phyloP scores from a whole-genome alignment of 30 jellyfish, hydroid and myxozoan genomes.

The Hydra vulgaris region DNA sequence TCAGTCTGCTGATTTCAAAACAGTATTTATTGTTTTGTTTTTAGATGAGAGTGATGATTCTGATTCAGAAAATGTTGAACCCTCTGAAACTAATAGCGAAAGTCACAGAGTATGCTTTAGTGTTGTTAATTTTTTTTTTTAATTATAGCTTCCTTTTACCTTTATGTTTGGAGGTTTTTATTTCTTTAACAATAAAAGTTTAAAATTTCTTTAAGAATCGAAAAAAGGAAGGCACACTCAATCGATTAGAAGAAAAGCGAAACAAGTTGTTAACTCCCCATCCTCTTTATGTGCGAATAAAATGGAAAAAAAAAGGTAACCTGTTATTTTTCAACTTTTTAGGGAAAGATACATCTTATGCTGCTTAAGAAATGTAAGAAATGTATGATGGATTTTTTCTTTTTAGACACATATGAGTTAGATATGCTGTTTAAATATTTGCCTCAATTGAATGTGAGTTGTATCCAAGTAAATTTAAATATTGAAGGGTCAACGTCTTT shows the following conservation, averaged over 20 bases:
- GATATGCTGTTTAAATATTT: background rate
- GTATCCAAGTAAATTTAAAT: background rate
- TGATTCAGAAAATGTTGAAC: conserved; percentile 48
- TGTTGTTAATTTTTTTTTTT: background rate
- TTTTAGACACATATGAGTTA: background rate
- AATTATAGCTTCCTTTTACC: too few relatives aligned
- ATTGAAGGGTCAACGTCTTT: background rate
- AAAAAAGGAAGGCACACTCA: conserved; percentile 37
- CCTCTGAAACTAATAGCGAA: conserved; percentile 59
- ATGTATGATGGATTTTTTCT: too few relatives aligned
- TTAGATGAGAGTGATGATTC: conserved; percentile 71
- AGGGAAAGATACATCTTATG: background rate
- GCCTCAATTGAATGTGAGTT: background rate
- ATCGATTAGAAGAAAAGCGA: conserved; percentile 51
- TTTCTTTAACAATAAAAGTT: background rate
- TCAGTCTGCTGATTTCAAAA: too few relatives aligned
- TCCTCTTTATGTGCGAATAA: conserved; percentile 38
- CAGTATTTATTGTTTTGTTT: background rate
- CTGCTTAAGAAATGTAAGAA: too few relatives aligned
- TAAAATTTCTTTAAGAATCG: conserved; percentile 29
- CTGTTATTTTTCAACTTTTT: background rate
- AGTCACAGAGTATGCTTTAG: conserved; percentile 5
- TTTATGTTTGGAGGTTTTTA: too few relatives aligned
- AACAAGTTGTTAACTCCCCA: conserved; percentile 43
- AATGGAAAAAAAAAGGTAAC: conserved; percentile 37